Conservation (phyloP, 2,113 vertebrate genomes). For the Passer domesticus region DNA sequence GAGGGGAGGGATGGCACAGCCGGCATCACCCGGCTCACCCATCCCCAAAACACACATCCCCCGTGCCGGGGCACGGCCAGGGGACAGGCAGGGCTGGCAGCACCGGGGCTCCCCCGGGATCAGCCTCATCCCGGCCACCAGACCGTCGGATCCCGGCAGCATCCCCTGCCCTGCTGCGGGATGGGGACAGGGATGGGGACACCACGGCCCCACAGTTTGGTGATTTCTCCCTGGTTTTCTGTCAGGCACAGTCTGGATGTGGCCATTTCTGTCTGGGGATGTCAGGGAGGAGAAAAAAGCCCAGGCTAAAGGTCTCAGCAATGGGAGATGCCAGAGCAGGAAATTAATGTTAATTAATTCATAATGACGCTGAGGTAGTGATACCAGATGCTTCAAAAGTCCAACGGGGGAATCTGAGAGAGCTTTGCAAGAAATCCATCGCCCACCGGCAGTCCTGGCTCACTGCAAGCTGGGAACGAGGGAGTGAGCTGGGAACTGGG, state of each 20-base stretch:
- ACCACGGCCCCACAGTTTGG: rapidly evolving
- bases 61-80: rapidly evolving
- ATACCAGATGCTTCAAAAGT: constrained; percentile 61
- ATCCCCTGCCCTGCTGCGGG: rapidly evolving
- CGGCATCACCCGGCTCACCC: rapidly evolving
- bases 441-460: constrained; percentile 29
- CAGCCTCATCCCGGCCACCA: neutral
- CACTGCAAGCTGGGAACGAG: neutral
- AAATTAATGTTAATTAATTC: constrained; percentile 69
- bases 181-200: neutral
- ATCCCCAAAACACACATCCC: neutral
- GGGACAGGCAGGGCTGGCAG: neutral
- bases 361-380: constrained; percentile 55
- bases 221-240: neutral
- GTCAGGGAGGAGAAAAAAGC: neutral
- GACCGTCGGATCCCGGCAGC: neutral
- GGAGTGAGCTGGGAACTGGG: neutral
- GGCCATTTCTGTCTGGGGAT: neutral
- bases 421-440: constrained; percentile 26
- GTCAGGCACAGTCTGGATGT: neutral
- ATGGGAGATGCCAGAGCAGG: constrained; percentile 36
- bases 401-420: constrained; percentile 46
- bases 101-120: neutral
- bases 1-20: neutral
- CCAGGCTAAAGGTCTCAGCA: constrained; percentile 3